Conservation (phyloP, 64 coral and sea anemone genomes). For the Anthopleura sola region DNA sequence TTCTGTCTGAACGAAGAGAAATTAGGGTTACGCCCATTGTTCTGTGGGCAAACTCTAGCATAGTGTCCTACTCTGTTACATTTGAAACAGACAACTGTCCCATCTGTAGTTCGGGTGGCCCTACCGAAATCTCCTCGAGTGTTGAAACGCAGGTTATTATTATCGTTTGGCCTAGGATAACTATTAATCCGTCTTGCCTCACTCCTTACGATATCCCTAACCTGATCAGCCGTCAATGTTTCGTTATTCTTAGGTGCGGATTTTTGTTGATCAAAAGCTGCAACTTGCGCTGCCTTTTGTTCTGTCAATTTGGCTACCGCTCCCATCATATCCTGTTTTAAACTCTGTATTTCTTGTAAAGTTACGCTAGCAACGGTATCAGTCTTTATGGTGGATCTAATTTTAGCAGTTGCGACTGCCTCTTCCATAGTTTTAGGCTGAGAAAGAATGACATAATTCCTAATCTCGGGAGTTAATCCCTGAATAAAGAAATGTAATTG, state of each 20-base stretch:
- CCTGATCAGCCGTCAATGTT: neutral
- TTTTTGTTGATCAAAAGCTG: neutral
- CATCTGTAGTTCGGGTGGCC: neutral
- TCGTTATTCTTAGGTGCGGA: neutral
- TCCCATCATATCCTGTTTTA: neutral
- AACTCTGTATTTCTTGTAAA: neutral
- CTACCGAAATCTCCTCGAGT: neutral
- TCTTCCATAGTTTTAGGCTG: constrained; percentile 8
- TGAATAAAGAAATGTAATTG: neutral
- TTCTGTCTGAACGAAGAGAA: neutral
- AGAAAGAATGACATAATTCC: neutral
- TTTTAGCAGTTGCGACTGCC: neutral
- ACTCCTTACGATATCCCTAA: neutral
- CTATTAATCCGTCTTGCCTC: neutral
- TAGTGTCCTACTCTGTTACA: neutral
- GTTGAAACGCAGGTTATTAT: neutral
- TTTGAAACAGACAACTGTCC: neutral
- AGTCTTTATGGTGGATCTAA: neutral
- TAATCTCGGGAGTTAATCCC: neutral
- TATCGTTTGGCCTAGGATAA: neutral
- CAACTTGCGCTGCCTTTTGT: neutral
- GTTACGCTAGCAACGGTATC: neutral
- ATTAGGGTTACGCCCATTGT: neutral
- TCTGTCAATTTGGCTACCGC: neutral
- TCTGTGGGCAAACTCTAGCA: neutral